phyloP scores from a whole-genome alignment of 1,140 invertebrate genomes.

The Bacillus rossius region DNA sequence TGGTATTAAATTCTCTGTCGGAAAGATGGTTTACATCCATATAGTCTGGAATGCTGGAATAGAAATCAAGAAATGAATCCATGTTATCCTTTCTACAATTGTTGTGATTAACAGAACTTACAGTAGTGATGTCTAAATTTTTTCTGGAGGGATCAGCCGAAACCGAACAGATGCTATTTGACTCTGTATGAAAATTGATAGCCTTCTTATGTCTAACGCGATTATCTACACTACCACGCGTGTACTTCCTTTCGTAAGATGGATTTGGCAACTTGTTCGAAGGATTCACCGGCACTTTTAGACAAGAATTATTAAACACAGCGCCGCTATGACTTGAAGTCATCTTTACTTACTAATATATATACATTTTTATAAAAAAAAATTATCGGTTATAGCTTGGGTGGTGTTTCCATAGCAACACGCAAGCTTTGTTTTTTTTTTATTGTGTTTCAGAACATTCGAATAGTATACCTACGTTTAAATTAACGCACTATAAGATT shows the following conservation, averaged over 20 bases:
- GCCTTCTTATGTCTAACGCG: too few species aligned
- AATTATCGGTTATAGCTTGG: neutral
- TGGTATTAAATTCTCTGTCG: slow-evolving; percentile 58
- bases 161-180: too few species aligned
- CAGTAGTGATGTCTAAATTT: neutral
- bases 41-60: slow-evolving; percentile 63
- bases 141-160: neutral
- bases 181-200: too few species aligned
- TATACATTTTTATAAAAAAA: too few species aligned
- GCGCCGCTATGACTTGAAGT: slow-evolving; percentile 22
- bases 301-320: slow-evolving; percentile 50
- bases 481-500: too few species aligned
- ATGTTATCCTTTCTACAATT: slow-evolving; percentile 34
- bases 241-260: slow-evolving; percentile 50
- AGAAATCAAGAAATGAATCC: slow-evolving; percentile 56
- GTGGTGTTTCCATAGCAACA: neutral
- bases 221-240: too few species aligned
- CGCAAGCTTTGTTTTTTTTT: too few species aligned
- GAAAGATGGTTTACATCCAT: slow-evolving; percentile 60
- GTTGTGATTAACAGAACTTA: slow-evolving; percentile 14
- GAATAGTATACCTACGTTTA: too few species aligned
- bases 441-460: too few species aligned
- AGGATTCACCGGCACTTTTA: slow-evolving; percentile 58
- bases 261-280: slow-evolving; percentile 56
- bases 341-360: too few species aligned